Conservation (phyloP, 2,888 invertebrate genomes). For the Salticus scenicus region DNA sequence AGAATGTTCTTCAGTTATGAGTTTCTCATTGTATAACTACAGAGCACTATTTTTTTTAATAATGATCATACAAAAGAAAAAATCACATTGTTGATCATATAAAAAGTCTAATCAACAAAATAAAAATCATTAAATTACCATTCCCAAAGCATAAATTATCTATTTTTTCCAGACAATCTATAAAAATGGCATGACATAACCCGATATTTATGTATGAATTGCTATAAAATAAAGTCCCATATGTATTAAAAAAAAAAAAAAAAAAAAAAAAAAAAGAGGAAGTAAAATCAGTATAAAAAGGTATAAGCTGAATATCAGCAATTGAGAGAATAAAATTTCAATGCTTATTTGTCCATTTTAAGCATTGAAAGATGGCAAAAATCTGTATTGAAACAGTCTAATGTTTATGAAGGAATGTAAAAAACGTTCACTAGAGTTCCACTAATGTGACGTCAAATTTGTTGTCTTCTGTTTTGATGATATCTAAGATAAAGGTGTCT, state of each 20-base stretch:
- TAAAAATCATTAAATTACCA: slow-evolving; percentile 27
- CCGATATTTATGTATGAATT: neutral
- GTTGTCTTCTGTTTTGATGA: slow-evolving; percentile 82
- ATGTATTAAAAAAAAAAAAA: too few species aligned
- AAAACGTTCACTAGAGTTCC: slow-evolving; percentile 76
- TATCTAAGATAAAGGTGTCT: slow-evolving; percentile 89
- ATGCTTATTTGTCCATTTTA: neutral
- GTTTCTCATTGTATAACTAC: too few species aligned
- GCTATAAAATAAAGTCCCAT: neutral
- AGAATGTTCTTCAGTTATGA: too few species aligned
- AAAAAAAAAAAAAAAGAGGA: slow-evolving; percentile 12
- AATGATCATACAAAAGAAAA: neutral
- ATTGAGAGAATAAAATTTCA: neutral
- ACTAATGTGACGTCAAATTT: slow-evolving; percentile 78
- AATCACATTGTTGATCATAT: slow-evolving; percentile 1
- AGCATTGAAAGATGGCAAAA: slow-evolving; percentile 27
- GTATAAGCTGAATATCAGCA: slow-evolving; percentile 28
- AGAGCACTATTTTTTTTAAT: too few species aligned
- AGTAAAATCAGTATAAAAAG: neutral
- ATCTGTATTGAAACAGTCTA: neutral
- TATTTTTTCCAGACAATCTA: neutral
- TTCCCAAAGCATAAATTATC: slow-evolving; percentile 40
- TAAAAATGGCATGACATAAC: slow-evolving; percentile 9
- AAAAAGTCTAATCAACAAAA: slow-evolving; percentile 8
- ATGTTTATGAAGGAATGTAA: neutral